phyloP scores from a whole-genome alignment of 1,140 invertebrate species.

The Cydia splendana region DNA sequence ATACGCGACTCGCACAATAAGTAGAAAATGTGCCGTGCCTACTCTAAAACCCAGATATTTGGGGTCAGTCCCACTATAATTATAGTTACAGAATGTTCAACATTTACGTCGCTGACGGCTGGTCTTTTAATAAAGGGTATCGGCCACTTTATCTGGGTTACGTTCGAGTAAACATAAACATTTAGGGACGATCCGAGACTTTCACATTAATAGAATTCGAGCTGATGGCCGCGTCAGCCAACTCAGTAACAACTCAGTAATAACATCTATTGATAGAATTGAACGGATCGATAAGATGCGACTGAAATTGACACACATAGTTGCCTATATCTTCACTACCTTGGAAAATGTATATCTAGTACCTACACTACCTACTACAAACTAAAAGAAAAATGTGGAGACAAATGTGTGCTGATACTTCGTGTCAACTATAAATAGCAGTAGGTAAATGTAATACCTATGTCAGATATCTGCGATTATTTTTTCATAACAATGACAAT shows the following conservation, averaged over 20 bases:
- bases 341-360: no score
- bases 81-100: conserved; percentile 43
- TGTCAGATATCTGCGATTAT: no score
- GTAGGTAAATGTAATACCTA: no score
- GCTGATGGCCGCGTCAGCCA: neutral
- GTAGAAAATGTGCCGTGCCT: neutral
- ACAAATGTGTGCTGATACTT: no score
- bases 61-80: conserved; percentile 25
- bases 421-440: no score
- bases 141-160: conserved; percentile 53
- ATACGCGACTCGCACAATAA: conserved; percentile 21
- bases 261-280: neutral
- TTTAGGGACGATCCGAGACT: conserved; percentile 41
- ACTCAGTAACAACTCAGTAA: conserved; percentile 1
- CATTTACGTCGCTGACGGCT: conserved; percentile 32
- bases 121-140: conserved; percentile 39
- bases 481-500: no score
- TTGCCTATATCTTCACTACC: no score
- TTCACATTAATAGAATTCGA: conserved; percentile 42
- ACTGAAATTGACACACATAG: no score
- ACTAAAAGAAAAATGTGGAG: no score
- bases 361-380: no score
- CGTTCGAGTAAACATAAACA: conserved; percentile 56
- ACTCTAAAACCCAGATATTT: conserved; percentile 18
- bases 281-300: neutral